Base-by-base conservation (phyloP, 2,113 vertebrate genomes). In the Burhinus bistriatus region DNA sequence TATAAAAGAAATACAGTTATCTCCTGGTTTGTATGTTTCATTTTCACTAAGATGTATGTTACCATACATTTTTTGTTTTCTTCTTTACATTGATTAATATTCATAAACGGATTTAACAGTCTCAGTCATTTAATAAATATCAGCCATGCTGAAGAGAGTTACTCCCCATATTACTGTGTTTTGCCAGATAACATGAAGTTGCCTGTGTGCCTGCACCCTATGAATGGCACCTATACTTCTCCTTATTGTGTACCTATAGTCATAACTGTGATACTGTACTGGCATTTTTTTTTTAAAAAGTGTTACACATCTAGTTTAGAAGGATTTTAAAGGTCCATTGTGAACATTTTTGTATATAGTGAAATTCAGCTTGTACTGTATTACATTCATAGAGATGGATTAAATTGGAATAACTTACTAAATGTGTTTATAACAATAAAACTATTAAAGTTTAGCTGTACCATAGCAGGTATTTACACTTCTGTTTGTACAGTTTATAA, bases 401-500 rank as follows among this genome's bases (percentile, higher is more conserved):
- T 96, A 90, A 97, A 95, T 97, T 89, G 97, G 94, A 97, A 93
- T 94, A 94, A 82, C n/a, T 94, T 95, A 94, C 11, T 90, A 96
- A 97, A 95, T 92, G 93, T 97, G 64, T 96, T 98, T 87, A 85
- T 92, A 95, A 88, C 55, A 95, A 89, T 93, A 93, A 95, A 93
- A 84, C 61, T 71, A 90, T 90, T 89, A 44, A 97, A 77, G 57
- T 69, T 94, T 80, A 95, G 97, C 95, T 98, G 97, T 98, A 97
- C 87, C 91, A 73, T 95, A 94, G 90, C 89, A 95, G 66, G 89
- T 97, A 69, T 94, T 97, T 96, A 97, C 97, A 92, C 92, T 98
- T 98, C 93, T 98, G 97, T 97, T 98, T 98, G 98, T 98, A 98
- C 97, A 96, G 96, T 97, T 65, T 36, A 23, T 73, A 78, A 95